Conservation (phyloP, 2,113 vertebrate species). For the Ptilorrhoa leucosticta region DNA sequence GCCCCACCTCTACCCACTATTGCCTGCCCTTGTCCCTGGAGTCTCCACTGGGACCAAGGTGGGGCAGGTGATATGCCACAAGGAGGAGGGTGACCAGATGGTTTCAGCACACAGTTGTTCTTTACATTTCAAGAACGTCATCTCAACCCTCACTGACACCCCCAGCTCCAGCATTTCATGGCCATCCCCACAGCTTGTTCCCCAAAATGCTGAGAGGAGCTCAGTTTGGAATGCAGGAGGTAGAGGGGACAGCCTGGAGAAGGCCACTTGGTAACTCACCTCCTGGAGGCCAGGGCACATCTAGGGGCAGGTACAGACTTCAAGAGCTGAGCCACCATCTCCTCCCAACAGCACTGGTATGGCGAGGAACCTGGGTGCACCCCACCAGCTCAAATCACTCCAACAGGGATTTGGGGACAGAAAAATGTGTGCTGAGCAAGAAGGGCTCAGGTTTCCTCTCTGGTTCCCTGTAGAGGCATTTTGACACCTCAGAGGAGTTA, state of each 20-base stretch:
- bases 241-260: background rate
- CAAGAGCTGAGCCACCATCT: background rate
- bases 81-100: background rate
- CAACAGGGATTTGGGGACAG: background rate
- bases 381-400: background rate
- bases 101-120: background rate
- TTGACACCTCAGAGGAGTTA: background rate
- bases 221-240: background rate
- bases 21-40: background rate
- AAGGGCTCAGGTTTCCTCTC: background rate
- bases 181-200: rapidly evolving
- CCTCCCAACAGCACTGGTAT: background rate
- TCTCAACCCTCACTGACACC: background rate
- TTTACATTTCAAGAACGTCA: background rate
- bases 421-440: background rate
- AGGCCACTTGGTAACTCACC: background rate
- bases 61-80: background rate
- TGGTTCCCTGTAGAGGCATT: background rate
- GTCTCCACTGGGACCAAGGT: background rate
- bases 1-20: background rate
- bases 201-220: background rate
- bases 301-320: background rate
- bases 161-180: background rate
- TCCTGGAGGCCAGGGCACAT: background rate
- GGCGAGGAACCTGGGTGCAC: background rate